Conservation (phyloP, 1,140 invertebrate species). For the Drosophila melanica region DNA sequence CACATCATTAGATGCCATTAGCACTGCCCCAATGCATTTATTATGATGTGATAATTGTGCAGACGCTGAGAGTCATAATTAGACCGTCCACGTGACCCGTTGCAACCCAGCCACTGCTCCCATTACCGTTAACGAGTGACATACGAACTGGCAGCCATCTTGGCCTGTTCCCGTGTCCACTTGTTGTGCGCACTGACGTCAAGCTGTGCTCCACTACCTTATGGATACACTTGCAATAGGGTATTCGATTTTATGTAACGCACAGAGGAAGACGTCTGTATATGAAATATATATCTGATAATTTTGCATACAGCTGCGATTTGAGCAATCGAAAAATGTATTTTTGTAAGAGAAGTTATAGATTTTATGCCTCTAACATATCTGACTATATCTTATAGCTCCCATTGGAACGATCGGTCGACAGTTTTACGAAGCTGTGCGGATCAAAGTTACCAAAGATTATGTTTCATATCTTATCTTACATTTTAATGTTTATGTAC, state of each 20-base stretch:
- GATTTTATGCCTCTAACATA: too few species aligned
- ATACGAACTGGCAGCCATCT: slow-evolving; percentile 14
- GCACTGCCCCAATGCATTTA: slow-evolving; percentile 33
- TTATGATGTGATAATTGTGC: slow-evolving; percentile 61
- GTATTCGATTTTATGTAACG: background rate
- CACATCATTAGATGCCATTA: slow-evolving; percentile 2
- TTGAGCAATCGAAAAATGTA: too few species aligned
- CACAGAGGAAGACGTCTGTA: too few species aligned
- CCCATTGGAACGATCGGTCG: too few species aligned
- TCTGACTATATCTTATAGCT: too few species aligned
- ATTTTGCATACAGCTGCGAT: too few species aligned
- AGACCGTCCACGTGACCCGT: slow-evolving; percentile 33
- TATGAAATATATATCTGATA: too few species aligned
- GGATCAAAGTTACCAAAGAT: too few species aligned
- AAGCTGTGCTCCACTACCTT: slow-evolving; percentile 39
- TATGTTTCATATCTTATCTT: too few species aligned
- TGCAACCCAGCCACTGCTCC: slow-evolving; percentile 19
- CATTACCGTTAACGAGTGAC: slow-evolving; percentile 56
- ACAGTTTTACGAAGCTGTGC: too few species aligned
- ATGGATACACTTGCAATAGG: background rate
- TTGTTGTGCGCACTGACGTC: slow-evolving; percentile 42
- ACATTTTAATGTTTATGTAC: too few species aligned
- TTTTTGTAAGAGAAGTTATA: too few species aligned
- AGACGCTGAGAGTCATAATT: slow-evolving; percentile 52
- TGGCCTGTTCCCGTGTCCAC: slow-evolving; percentile 24